Conservation (phyloP, 2,797 vertebrate genomes). For the Huso huso region DNA sequence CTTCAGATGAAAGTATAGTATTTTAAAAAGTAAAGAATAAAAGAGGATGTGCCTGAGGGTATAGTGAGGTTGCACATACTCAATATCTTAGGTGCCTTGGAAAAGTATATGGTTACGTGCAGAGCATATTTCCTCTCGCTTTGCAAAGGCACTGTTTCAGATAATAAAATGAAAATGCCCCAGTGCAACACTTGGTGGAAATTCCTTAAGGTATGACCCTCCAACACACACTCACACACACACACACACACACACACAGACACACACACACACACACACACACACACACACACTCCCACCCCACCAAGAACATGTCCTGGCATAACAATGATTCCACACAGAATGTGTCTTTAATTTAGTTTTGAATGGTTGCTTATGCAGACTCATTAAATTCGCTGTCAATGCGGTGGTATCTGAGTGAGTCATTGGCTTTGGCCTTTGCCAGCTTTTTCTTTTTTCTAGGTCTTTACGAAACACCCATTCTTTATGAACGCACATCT, state of each 20-base stretch:
- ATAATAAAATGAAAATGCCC: not conserved
- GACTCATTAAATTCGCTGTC: too few species aligned
- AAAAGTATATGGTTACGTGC: not conserved
- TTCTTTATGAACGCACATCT: too few species aligned
- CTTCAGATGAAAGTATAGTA: slow-evolving; percentile 55
- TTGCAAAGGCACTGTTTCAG: not conserved
- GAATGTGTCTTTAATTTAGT: too few species aligned
- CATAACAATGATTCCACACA: too few species aligned
- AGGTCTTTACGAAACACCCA: too few species aligned
- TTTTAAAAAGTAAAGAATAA: slow-evolving; percentile 75
- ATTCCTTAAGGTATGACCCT: not conserved
- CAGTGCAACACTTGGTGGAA: not conserved
- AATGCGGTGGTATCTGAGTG: too few species aligned
- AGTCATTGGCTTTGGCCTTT: too few species aligned
- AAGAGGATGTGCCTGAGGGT: slow-evolving; percentile 63
- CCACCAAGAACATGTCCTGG: not conserved
- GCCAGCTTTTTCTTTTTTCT: too few species aligned
- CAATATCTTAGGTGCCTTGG: slow-evolving; percentile 14
- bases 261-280: too few species aligned
- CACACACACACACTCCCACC: too few species aligned
- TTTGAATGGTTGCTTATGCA: too few species aligned
- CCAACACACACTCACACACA: not conserved
- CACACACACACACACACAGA: not conserved
- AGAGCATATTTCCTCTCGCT: not conserved
- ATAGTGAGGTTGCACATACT: slow-evolving; percentile 62